Evolutionary conservation across 1,140 invertebrate genomes (phyloP).

Genomic region (Drosophila aff.): DNA sequence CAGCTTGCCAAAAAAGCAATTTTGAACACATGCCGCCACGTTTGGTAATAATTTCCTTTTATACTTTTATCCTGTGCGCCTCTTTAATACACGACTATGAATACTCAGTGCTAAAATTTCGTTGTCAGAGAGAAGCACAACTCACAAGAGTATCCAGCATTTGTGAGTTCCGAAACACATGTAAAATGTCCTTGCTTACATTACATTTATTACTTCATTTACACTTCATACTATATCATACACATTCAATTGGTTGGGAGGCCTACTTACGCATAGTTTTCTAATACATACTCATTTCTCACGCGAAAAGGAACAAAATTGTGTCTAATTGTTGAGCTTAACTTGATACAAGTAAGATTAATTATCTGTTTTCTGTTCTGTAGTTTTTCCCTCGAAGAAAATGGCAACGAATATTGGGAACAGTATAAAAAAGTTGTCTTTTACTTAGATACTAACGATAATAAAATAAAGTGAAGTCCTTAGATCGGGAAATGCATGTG

Average conservation of each 20-base stretch:
- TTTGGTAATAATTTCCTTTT: background rate
- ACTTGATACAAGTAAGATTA: slow-evolving; percentile 77
- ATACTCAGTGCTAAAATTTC: slow-evolving; percentile 16
- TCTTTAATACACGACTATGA: slow-evolving; percentile 1
- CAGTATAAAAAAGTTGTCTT: slow-evolving; percentile 67
- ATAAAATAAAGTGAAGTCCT: slow-evolving; percentile 67
- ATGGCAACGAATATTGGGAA: slow-evolving; percentile 61
- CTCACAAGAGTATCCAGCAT: slow-evolving; percentile 9
- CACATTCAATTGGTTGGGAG: slow-evolving; percentile 64
- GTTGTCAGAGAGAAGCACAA: background rate
- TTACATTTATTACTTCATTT: slow-evolving; percentile 74
- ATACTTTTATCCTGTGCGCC: background rate
- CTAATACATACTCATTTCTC: slow-evolving; percentile 51
- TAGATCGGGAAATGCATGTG: slow-evolving; percentile 47
- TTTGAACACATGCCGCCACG: background rate
- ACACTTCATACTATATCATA: slow-evolving; percentile 62
- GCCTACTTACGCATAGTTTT: slow-evolving; percentile 67
- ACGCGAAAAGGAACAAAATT: slow-evolving; percentile 45
- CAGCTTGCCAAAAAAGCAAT: slow-evolving; percentile 1
- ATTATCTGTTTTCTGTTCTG: slow-evolving; percentile 24
- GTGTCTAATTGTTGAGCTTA: slow-evolving; percentile 39
- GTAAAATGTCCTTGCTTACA: slow-evolving; percentile 15
- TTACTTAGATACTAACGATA: slow-evolving; percentile 38
- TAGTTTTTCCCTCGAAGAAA: slow-evolving; percentile 52
- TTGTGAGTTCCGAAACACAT: slow-evolving; percentile 12